Conservation (phyloP, 1,140 invertebrate species). For the Leguminivora glycinivorella region DNA sequence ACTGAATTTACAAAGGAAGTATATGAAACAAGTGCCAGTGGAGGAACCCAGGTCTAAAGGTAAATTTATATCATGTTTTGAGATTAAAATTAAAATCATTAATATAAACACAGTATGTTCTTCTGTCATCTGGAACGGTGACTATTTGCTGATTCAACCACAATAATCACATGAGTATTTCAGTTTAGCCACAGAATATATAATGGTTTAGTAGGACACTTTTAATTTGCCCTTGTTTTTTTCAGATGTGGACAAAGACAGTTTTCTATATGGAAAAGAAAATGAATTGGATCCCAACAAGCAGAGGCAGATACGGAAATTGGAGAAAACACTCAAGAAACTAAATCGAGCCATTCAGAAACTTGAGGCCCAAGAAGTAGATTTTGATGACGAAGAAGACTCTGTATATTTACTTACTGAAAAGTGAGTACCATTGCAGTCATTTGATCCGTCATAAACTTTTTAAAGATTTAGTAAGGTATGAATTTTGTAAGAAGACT, state of each 20-base stretch:
- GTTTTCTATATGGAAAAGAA: slow-evolving; percentile 39
- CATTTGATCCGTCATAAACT: no score
- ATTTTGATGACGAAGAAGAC: slow-evolving; percentile 73
- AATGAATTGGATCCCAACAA: slow-evolving; percentile 58
- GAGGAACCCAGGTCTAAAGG: not conserved
- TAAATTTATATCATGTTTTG: not conserved
- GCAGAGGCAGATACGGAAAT: slow-evolving; percentile 63
- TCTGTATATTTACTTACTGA: slow-evolving; percentile 72
- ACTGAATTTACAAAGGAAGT: slow-evolving; percentile 67
- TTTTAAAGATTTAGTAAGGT: no score
- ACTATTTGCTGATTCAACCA: no score
- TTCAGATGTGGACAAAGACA: slow-evolving; percentile 33
- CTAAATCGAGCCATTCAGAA: slow-evolving; percentile 70
- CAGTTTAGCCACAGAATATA: no score
- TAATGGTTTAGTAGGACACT: no score
- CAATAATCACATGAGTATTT: no score
- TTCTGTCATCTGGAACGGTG: no score
- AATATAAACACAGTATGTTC: no score
- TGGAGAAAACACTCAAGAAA: slow-evolving; percentile 72
- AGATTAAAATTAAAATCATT: not conserved
- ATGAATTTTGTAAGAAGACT: no score
- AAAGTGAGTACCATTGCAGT: slow-evolving; percentile 47
- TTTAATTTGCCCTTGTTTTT: not conserved
- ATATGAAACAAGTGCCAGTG: slow-evolving; percentile 45
- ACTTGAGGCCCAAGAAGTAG: slow-evolving; percentile 69